A percentile compares a stretch with the other conserved stretches of the same genome.
Conservation (phyloP, 2,888 invertebrate species). For the Taphrorychus bicolor region DNA sequence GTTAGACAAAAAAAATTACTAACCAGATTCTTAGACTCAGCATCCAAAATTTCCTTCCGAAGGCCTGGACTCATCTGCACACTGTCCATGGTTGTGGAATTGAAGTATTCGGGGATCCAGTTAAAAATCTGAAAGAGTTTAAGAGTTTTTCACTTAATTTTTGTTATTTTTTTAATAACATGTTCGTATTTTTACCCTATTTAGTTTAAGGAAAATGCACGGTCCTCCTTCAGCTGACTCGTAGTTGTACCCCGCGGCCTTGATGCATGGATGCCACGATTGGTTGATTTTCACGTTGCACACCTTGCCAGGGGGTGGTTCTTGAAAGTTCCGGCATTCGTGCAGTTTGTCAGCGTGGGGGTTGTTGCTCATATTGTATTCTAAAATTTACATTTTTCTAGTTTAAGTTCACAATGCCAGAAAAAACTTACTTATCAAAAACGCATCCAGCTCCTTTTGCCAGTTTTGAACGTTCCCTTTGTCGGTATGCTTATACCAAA, state of each 20-base stretch:
- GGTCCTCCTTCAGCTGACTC: constrained; percentile 73
- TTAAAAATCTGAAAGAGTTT: constrained; percentile 83
- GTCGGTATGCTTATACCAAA: constrained; percentile 88
- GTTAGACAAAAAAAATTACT: neutral
- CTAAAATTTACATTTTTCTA: constrained; percentile 28
- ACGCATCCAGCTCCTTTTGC: constrained; percentile 77
- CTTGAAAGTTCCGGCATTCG: constrained; percentile 66
- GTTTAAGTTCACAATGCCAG: neutral
- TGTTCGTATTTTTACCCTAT: constrained; percentile 73
- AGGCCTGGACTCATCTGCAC: constrained; percentile 75
- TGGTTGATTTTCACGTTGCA: constrained; percentile 78
- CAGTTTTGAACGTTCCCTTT: constrained; percentile 82
- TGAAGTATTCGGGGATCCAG: constrained; percentile 83
- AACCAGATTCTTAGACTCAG: constrained; percentile 45
- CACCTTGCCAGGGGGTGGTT: constrained; percentile 67
- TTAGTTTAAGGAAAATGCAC: constrained; percentile 96
- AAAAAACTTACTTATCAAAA: constrained; percentile 73
- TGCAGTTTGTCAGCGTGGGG: constrained; percentile 58
- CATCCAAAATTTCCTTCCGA: constrained; percentile 69
- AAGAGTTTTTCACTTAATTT: neutral
- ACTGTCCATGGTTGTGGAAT: constrained; percentile 73
- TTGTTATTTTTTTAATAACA: no score
- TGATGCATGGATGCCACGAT: constrained; percentile 78
- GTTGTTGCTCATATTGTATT: constrained; percentile 61
- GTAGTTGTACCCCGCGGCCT: constrained; percentile 84